Conservation (phyloP, 2,888 invertebrate genomes). For the Phania funesta region DNA sequence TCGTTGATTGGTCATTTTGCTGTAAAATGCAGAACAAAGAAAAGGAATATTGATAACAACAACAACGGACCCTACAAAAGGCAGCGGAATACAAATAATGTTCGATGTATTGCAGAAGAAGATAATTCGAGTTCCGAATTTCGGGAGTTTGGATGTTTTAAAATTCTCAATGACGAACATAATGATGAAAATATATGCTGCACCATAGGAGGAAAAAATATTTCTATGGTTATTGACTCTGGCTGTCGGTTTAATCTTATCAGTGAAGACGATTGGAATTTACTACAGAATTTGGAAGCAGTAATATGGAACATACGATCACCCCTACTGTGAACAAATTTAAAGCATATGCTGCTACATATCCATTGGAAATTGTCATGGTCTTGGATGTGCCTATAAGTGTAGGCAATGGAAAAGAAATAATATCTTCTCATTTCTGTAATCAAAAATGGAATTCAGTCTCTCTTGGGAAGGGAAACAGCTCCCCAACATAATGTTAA, state of each 20-base stretch:
- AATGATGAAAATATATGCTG: not conserved
- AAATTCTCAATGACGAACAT: slow-evolving; percentile 18
- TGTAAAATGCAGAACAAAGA: not conserved
- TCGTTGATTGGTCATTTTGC: not conserved
- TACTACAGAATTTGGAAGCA: not conserved
- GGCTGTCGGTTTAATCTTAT: slow-evolving; percentile 55
- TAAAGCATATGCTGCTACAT: slow-evolving; percentile 27
- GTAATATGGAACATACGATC: not conserved
- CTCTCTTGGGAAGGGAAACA: slow-evolving; percentile 26
- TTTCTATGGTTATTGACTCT: slow-evolving; percentile 23
- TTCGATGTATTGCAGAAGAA: not conserved
- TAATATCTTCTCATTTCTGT: slow-evolving; percentile 23
- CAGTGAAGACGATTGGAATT: slow-evolving; percentile 48
- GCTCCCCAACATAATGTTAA: slow-evolving; percentile 16
- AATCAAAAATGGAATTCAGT: slow-evolving; percentile 39
- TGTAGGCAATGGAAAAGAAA: not conserved
- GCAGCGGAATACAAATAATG: not conserved
- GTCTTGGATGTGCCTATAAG: slow-evolving; percentile 53
- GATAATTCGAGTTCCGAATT: not conserved
- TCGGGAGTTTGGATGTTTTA: slow-evolving; percentile 5
- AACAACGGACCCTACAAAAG: not conserved
- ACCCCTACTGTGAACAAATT: not conserved
- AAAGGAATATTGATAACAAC: not conserved
- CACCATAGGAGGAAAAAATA: not conserved
- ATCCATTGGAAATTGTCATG: slow-evolving; percentile 32